phyloP scores from a whole-genome alignment of 2,888 invertebrate genomes.

The Drosophila barbarae region DNA sequence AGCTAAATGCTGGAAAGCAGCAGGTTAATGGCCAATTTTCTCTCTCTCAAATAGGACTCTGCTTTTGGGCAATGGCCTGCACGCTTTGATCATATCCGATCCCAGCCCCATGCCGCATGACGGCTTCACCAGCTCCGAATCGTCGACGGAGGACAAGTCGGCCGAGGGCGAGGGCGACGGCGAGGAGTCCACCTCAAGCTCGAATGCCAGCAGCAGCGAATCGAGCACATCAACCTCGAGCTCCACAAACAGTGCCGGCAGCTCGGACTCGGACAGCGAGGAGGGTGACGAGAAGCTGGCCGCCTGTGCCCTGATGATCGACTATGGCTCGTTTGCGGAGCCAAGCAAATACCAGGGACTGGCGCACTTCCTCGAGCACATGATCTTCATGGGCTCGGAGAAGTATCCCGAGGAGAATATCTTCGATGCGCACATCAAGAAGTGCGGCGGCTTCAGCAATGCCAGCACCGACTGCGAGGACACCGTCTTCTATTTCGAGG shows the following conservation, averaged over 20 bases:
- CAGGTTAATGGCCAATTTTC: neutral
- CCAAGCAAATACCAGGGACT: slow-evolving; percentile 89
- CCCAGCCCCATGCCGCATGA: slow-evolving; percentile 78
- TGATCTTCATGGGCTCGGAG: slow-evolving; percentile 96
- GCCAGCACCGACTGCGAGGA: slow-evolving; percentile 93
- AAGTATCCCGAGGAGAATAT: slow-evolving; percentile 94
- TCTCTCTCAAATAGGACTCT: slow-evolving; percentile 81
- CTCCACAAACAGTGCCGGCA: slow-evolving; percentile 41
- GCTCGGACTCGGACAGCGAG: slow-evolving; percentile 48
- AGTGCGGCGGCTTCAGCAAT: slow-evolving; percentile 92
- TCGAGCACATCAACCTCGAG: slow-evolving; percentile 23
- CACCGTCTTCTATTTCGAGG: slow-evolving; percentile 94
- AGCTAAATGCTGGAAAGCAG: neutral
- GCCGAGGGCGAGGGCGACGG: slow-evolving; percentile 39
- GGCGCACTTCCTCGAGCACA: slow-evolving; percentile 93
- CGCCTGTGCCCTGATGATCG: slow-evolving; percentile 87
- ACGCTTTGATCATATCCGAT: slow-evolving; percentile 87
- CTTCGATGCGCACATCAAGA: slow-evolving; percentile 89
- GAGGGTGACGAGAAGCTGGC: slow-evolving; percentile 81
- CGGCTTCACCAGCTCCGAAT: slow-evolving; percentile 70
- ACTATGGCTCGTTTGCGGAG: slow-evolving; percentile 90
- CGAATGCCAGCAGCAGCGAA: slow-evolving; percentile 36
- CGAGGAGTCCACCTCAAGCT: slow-evolving; percentile 34
- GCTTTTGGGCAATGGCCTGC: slow-evolving; percentile 85
- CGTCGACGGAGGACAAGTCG: slow-evolving; percentile 59